Conservation (phyloP, 1,140 invertebrate genomes). For the Pogonomyrmex californicus region DNA sequence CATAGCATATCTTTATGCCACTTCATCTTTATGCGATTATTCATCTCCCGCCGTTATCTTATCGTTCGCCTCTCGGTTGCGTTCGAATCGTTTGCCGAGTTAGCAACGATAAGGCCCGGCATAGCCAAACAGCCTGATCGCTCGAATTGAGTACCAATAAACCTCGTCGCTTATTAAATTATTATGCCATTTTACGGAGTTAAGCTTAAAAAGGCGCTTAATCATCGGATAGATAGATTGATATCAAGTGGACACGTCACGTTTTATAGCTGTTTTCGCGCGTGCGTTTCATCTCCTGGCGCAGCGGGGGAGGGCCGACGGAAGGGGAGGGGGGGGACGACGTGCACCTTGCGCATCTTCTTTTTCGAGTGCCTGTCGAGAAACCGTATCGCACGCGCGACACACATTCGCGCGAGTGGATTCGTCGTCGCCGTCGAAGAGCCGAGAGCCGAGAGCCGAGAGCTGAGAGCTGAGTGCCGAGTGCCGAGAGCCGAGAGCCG, state of each 20-base stretch:
- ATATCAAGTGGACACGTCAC: neutral
- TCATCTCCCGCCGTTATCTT: conserved; percentile 62
- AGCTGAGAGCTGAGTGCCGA: no score
- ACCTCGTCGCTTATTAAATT: conserved; percentile 33
- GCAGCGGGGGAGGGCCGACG: no score
- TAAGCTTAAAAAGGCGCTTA: neutral
- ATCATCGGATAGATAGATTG: neutral
- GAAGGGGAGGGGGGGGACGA: neutral
- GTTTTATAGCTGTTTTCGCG: neutral
- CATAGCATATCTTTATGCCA: neutral
- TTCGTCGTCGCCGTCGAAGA: conserved; percentile 3
- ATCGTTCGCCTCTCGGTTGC: conserved; percentile 56
- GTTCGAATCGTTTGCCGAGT: conserved; percentile 46
- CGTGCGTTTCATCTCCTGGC: conserved; percentile 6
- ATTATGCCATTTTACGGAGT: neutral
- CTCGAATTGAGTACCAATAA: conserved; percentile 56
- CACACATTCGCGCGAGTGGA: conserved; percentile 4
- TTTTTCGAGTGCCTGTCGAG: conserved; percentile 9
- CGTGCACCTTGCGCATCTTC: neutral
- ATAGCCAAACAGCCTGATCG: conserved; percentile 43
- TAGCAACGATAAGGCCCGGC: conserved; percentile 61
- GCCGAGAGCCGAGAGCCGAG: neutral
- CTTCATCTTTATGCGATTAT: conserved; percentile 5
- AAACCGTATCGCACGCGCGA: conserved; percentile 16
- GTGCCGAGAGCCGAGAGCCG: neutral